phyloP scores from a whole-genome alignment of 2,113 vertebrate genomes.

The Phalacrocorax pelagicus region DNA sequence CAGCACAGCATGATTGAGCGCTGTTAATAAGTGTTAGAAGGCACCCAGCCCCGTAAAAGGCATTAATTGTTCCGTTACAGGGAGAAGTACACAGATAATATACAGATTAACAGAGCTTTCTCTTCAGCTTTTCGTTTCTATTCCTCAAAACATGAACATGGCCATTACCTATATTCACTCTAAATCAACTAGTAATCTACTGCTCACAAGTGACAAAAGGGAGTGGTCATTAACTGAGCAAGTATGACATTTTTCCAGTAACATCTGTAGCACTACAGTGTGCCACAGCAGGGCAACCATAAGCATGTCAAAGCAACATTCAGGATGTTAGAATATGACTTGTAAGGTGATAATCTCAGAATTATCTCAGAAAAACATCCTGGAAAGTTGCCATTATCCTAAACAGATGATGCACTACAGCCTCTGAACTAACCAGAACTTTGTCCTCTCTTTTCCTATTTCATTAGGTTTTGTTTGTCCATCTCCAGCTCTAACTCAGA shows the following conservation, averaged over 20 bases:
- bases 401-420: neutral
- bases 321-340: neutral
- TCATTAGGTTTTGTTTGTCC: neutral
- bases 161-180: neutral
- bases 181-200: neutral
- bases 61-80: neutral
- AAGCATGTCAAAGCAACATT: neutral
- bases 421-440: constrained; percentile 1
- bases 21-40: neutral
- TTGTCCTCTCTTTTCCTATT: neutral
- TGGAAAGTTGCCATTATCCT: neutral
- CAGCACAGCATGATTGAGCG: neutral
- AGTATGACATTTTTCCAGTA: neutral
- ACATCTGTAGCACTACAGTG: neutral
- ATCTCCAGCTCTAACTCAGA: constrained; percentile 9
- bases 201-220: neutral
- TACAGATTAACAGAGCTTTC: neutral
- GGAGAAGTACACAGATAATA: neutral
- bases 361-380: neutral
- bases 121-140: neutral
- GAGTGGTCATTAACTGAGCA: neutral
- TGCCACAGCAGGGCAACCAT: neutral
- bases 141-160: neutral
- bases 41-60: neutral
- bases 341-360: neutral